Conservation (phyloP, 2,797 vertebrate genomes). For the Champsocephalus gunnari region DNA sequence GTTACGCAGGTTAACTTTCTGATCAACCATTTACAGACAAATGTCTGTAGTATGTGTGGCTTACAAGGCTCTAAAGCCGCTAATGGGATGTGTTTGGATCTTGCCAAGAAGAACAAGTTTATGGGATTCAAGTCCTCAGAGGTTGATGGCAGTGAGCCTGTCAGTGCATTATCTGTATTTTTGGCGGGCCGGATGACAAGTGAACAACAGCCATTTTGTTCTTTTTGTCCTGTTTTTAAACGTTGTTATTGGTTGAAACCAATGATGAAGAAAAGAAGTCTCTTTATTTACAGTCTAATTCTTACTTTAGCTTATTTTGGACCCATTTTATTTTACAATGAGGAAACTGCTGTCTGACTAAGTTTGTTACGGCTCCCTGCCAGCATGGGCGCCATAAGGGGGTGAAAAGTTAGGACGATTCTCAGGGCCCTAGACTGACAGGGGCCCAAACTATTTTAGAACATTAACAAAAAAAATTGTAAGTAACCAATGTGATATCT, state of each 20-base stretch:
- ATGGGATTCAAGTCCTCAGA: slow-evolving; percentile 39
- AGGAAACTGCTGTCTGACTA: neutral
- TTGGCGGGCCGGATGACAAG: neutral
- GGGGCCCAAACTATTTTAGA: no score
- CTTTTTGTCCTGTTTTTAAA: neutral
- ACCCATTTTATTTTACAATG: neutral
- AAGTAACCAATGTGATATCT: no score
- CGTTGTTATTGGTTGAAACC: neutral
- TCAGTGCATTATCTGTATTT: slow-evolving; percentile 2
- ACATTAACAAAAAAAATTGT: no score
- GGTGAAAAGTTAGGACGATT: no score
- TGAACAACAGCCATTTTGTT: neutral
- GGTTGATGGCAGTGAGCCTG: slow-evolving; percentile 11
- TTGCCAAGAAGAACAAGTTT: slow-evolving; percentile 43
- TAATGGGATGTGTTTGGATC: slow-evolving; percentile 56
- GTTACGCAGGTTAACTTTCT: slow-evolving; percentile 49
- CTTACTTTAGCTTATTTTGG: neutral
- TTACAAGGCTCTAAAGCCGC: slow-evolving; percentile 22
- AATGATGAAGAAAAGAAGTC: neutral
- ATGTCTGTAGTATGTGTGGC: slow-evolving; percentile 9
- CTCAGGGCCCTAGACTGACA: no score
- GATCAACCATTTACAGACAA: slow-evolving; percentile 66
- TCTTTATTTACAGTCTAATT: neutral
- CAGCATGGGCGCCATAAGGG: no score
- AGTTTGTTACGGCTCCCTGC: no score